Evolutionary conservation across 2,888 invertebrate species (phyloP).

Genomic region (Tethea ocularis): DNA sequence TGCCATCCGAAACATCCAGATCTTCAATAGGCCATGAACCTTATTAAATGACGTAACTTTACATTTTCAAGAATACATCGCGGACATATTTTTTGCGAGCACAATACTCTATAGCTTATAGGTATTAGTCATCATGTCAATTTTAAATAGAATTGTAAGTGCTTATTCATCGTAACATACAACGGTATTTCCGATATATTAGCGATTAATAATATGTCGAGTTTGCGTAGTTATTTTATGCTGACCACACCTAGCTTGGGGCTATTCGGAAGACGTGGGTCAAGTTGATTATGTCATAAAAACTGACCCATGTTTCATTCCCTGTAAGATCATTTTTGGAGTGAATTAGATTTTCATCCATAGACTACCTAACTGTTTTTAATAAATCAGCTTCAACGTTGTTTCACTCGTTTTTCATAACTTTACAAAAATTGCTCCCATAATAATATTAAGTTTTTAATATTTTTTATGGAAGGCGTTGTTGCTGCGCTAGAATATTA

Average conservation of each 20-base stretch:
- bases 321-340: background rate
- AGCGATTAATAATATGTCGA: conserved; percentile 3
- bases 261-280: background rate
- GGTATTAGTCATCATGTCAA: background rate
- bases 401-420: background rate
- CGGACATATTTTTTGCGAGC: background rate
- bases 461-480: background rate
- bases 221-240: background rate
- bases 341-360: background rate
- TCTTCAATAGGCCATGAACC: no score
- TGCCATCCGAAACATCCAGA: no score
- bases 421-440: background rate
- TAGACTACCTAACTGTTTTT: background rate
- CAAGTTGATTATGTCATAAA: background rate
- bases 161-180: background rate
- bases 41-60: background rate
- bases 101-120: background rate
- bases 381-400: background rate
- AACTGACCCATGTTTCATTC: background rate
- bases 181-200: background rate
- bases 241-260: background rate
- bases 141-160: background rate
- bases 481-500: background rate
- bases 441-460: background rate
- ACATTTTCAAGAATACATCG: background rate